Base-by-base conservation (phyloP, 1,140 invertebrate genomes). In the Heliconius hewitsoni region DNA sequence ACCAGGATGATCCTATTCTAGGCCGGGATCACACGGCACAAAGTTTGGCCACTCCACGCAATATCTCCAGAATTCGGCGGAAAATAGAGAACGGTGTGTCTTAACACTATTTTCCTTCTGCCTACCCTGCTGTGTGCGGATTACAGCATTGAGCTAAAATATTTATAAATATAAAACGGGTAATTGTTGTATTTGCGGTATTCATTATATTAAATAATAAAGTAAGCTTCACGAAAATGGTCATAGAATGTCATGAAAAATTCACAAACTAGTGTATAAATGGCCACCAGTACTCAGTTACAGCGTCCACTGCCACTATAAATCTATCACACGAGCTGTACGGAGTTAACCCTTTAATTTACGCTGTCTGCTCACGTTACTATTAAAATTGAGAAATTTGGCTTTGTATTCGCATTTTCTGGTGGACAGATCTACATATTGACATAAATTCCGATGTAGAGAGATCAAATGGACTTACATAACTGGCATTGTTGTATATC, bases 301-400 rank as follows among this genome's bases (percentile, higher is more conserved):
- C 81, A 84, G 77, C 81, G 74, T 74, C 77, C 74, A 76, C 81
- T 85, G 86, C 87, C 85, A 77, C 79, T 39, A 87, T 89, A 87
- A 89, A 89, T 90, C 84, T 78, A 80, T 79, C 74, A 86, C 81
- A 81, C 80, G 75, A 79, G 79, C 82, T 82, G 82, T 82, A 66
- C 71, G 66, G 55, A 60, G 52, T 74, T 76, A 77, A 73, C 80
- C 78, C 71, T 82, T 81, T 84, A 80, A 82, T 80, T 77, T 76
- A 83, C 77, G 76, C 76, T 83, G 77, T 78, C 60, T 55, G 75
- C 76, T 79, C 71, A 71, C 66, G 80, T 76, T 52, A 76, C 75
- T 81, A 72, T 74, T 78, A 75, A 77, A 80, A 80, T 73, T 46
- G 74, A 80, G 78, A 76, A 79, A 76, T 42, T 80, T 70, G n/a